A percentile compares a stretch with the other conserved stretches of the same genome.
phyloP scores from a whole-genome alignment of 1,140 invertebrate genomes.

The Philaenus spumarius region DNA sequence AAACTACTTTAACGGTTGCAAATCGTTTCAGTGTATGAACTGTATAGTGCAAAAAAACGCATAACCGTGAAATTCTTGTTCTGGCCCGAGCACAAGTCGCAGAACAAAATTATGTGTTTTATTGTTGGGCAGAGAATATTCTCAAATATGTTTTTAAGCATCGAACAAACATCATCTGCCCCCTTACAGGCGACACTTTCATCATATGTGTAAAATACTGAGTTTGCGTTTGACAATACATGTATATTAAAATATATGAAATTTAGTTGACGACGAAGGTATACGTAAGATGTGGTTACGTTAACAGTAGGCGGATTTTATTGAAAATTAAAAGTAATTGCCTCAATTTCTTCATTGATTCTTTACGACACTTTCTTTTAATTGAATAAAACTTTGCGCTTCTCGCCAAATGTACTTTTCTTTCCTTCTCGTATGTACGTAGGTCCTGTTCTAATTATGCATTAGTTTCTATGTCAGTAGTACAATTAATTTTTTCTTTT shows the following conservation, averaged over 20 bases:
- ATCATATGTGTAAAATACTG: constrained; percentile 26
- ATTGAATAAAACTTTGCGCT: not conserved
- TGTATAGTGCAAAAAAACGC: constrained; percentile 22
- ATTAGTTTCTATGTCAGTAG: not conserved
- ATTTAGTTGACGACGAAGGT: not conserved
- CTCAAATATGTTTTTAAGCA: constrained; percentile 19
- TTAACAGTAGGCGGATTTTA: constrained; percentile 16
- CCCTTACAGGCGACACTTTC: constrained; percentile 22
- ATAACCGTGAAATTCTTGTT: constrained; percentile 22
- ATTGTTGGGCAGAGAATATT: constrained; percentile 16
- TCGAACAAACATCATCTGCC: constrained; percentile 25
- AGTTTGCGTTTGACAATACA: not conserved
- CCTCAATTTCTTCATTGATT: not conserved
- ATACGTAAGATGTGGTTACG: not conserved
- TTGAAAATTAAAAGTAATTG: constrained; percentile 13
- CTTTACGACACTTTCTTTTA: not conserved
- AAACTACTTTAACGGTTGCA: constrained; percentile 17
- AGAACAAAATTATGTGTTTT: constrained; percentile 20
- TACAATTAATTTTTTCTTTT: not conserved
- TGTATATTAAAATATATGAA: not conserved
- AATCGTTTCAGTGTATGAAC: constrained; percentile 21
- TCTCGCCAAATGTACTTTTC: constrained; percentile 10
- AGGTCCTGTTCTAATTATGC: not conserved
- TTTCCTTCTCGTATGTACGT: not conserved
- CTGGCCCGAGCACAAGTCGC: constrained; percentile 24